Conservation (phyloP, 2,797 vertebrate genomes). For the Gephyroberyx darwinii region DNA sequence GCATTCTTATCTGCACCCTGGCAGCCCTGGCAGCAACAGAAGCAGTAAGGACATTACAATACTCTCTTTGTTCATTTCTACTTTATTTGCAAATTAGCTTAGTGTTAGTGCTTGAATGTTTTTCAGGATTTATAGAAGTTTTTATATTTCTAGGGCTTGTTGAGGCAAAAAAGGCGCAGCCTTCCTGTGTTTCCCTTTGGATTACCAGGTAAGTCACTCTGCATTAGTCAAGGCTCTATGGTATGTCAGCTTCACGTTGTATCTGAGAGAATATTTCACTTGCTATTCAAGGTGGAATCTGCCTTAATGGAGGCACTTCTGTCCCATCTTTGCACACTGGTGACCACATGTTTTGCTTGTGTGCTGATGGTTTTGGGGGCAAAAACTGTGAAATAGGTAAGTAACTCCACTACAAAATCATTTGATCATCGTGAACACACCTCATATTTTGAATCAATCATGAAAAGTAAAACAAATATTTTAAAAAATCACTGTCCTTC, state of each 20-base stretch:
- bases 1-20: slow-evolving; percentile 24
- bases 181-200: slow-evolving; percentile 15
- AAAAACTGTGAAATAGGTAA: slow-evolving; percentile 71
- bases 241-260: neutral
- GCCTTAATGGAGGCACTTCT: slow-evolving; percentile 69
- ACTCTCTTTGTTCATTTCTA: neutral
- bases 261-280: neutral
- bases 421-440: neutral
- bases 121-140: neutral
- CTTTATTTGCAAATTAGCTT: neutral
- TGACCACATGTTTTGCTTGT: slow-evolving; percentile 71
- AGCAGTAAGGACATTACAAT: slow-evolving; percentile 22
- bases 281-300: slow-evolving; percentile 40
- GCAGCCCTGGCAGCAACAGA: slow-evolving; percentile 12
- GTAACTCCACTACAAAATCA: neutral
- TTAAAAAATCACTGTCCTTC: neutral
- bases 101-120: neutral
- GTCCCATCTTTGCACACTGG: slow-evolving; percentile 14
- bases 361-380: slow-evolving; percentile 65
- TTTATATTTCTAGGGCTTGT: slow-evolving; percentile 35
- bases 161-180: neutral
- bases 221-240: neutral
- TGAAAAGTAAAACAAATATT: too few species aligned
- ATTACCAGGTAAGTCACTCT: slow-evolving; percentile 47
- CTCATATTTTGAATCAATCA: neutral